These are phyloP conservation scores for Drosophila mettleri DNA, from an alignment of 2,888 invertebrate species.

Conservation along the genomic window DNA sequence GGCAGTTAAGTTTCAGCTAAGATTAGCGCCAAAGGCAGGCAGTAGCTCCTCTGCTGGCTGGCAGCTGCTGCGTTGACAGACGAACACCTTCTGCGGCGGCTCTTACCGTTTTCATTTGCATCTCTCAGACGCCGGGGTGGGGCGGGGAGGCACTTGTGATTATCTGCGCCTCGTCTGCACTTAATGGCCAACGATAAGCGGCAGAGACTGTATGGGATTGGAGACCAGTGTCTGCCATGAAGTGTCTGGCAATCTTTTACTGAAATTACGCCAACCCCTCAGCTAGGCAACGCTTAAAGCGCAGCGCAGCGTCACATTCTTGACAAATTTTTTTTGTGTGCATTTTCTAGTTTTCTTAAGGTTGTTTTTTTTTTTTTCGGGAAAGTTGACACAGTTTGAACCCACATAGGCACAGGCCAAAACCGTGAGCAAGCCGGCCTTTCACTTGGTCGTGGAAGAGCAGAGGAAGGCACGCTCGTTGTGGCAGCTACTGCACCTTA, in stretches of 20 bases:
- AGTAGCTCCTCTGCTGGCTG: too few relatives aligned
- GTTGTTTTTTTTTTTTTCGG: slow-evolving; percentile 29
- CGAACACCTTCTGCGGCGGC: slow-evolving; percentile 59
- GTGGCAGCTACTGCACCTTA: slow-evolving; percentile 45
- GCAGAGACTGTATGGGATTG: slow-evolving; percentile 24
- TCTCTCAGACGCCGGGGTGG: slow-evolving; percentile 25
- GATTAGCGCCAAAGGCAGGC: slow-evolving; percentile 62
- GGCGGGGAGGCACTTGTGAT: slow-evolving; percentile 32
- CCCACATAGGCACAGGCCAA: slow-evolving; percentile 53
- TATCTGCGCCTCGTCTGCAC: slow-evolving; percentile 67
- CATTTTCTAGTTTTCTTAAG: slow-evolving; percentile 6
- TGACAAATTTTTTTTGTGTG: slow-evolving; percentile 33
- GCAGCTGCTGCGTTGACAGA: slow-evolving; percentile 24
- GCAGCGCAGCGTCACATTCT: slow-evolving; percentile 51
- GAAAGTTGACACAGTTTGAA: slow-evolving; percentile 78
- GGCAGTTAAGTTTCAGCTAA: slow-evolving; percentile 42
- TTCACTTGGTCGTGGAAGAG: slow-evolving; percentile 62
- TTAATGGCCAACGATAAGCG: slow-evolving; percentile 64
- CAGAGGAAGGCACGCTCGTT: slow-evolving; percentile 4
- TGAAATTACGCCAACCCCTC: slow-evolving; percentile 6
- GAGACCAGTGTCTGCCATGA: slow-evolving; percentile 36
- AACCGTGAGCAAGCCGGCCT: slow-evolving; percentile 72
- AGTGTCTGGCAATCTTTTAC: slow-evolving; percentile 26
- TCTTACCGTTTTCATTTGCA: slow-evolving; percentile 34
- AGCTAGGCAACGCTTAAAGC: slow-evolving; percentile 23